A percentile compares a stretch with the other conserved stretches of the same genome.
Conservation (phyloP, 23 tunicate genomes). For the Oikopleura dioica region DNA sequence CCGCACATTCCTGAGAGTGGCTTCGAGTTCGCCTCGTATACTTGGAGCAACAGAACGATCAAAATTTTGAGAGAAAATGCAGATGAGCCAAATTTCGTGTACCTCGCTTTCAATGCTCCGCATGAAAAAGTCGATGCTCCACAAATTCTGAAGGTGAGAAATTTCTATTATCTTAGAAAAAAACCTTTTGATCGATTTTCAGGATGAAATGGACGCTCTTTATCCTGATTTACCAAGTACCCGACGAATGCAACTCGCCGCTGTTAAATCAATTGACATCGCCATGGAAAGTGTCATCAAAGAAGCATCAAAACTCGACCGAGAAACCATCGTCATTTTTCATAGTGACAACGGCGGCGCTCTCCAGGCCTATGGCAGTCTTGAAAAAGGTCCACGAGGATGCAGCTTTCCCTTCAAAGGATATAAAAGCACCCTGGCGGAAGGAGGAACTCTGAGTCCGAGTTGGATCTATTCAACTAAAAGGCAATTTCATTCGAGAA, state of each 20-base stretch:
- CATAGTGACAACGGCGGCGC: slow-evolving; percentile 8
- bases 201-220: too few species aligned
- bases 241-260: too few species aligned
- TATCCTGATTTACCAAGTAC: too few species aligned
- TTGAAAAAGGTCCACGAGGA: neutral
- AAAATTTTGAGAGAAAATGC: neutral
- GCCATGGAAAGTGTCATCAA: neutral
- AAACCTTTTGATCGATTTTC: too few species aligned
- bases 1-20: too few species aligned
- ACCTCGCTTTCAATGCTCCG: slow-evolving; percentile 5
- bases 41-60: neutral
- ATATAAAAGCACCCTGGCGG: neutral
- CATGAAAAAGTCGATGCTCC: neutral
- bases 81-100: neutral
- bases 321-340: slow-evolving; percentile 4
- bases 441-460: neutral
- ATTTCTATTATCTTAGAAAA: too few species aligned
- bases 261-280: neutral
- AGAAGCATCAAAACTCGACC: neutral
- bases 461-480: neutral
- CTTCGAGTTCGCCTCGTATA: too few species aligned
- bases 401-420: neutral
- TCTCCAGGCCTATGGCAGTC: neutral
- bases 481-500: neutral
- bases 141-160: too few species aligned